phyloP scores from a whole-genome alignment of 2,797 vertebrate genomes.

The Phataginus tetradactyla region DNA sequence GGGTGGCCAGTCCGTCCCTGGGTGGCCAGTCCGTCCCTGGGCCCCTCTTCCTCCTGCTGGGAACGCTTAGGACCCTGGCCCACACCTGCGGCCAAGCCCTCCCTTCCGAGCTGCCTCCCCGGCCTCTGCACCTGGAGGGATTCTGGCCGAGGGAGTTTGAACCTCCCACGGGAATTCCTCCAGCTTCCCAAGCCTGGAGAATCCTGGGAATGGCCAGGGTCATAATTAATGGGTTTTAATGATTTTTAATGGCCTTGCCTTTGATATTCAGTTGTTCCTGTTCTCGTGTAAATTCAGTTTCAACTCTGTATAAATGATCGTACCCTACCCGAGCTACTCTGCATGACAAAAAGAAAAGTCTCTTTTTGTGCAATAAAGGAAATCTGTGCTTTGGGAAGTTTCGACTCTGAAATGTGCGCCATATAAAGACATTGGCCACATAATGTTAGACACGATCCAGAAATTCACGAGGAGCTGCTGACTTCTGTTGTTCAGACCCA shows the following conservation, averaged over 20 bases:
- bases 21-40: too few species aligned
- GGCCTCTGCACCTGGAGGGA: not conserved
- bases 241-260: slow-evolving; percentile 51
- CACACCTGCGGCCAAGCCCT: not conserved
- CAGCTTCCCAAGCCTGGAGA: not conserved
- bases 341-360: rapidly evolving
- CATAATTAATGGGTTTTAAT: slow-evolving; percentile 70
- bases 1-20: too few species aligned
- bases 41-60: not conserved
- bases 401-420: rapidly evolving
- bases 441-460: rapidly evolving
- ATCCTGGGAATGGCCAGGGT: slow-evolving; percentile 22
- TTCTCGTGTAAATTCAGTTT: slow-evolving; percentile 52
- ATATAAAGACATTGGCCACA: rapidly evolving
- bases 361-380: too few species aligned
- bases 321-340: not conserved
- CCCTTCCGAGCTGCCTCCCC: not conserved
- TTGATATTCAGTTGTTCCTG: slow-evolving; percentile 59
- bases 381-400: not conserved
- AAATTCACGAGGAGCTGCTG: rapidly evolving
- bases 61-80: rapidly evolving
- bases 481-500: not conserved
- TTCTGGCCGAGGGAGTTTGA: not conserved
- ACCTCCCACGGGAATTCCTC: slow-evolving; percentile 28
- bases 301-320: slow-evolving; percentile 71